Conservation (phyloP, 2,888 invertebrate genomes). For the Hypena proboscidalis region DNA sequence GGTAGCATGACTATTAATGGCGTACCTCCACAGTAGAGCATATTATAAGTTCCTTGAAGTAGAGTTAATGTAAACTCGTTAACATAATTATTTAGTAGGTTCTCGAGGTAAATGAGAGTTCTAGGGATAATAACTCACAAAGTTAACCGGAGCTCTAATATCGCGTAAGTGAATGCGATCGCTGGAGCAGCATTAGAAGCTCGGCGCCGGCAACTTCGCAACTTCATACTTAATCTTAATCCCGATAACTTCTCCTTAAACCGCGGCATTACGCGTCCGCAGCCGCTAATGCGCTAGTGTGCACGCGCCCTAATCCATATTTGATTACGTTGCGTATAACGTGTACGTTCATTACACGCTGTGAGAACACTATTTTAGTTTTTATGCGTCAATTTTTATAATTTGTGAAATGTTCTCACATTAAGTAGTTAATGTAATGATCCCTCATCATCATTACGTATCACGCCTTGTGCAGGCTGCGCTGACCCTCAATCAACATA, state of each 20-base stretch:
- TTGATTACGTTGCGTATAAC: conserved; percentile 40
- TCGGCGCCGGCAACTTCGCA: conserved; percentile 7
- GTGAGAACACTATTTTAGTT: conserved; percentile 20
- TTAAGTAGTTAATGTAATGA: conserved; percentile 20
- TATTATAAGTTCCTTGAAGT: no score
- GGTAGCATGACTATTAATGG: no score
- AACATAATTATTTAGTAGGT: neutral
- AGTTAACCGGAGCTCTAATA: conserved; percentile 23
- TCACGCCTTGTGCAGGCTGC: conserved; percentile 14
- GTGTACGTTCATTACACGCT: conserved; percentile 19
- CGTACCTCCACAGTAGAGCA: no score
- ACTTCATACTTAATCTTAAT: conserved; percentile 33
- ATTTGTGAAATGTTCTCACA: conserved; percentile 16
- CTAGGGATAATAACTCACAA: conserved; percentile 19
- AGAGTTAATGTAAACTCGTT: neutral
- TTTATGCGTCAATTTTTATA: conserved; percentile 27
- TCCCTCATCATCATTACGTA: conserved; percentile 31
- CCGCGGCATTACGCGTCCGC: conserved; percentile 15
- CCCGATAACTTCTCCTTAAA: conserved; percentile 32
- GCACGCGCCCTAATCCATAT: conserved; percentile 39
- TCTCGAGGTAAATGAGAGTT: neutral
- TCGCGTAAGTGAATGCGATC: conserved; percentile 30
- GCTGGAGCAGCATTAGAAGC: conserved; percentile 6
- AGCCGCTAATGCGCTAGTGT: conserved; percentile 11
- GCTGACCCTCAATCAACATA: neutral